Evolutionary conservation across 2,797 vertebrate species (phyloP), one percentile per base, ranked within the genome.

Genomic region (Nothura maculosa): DNA sequence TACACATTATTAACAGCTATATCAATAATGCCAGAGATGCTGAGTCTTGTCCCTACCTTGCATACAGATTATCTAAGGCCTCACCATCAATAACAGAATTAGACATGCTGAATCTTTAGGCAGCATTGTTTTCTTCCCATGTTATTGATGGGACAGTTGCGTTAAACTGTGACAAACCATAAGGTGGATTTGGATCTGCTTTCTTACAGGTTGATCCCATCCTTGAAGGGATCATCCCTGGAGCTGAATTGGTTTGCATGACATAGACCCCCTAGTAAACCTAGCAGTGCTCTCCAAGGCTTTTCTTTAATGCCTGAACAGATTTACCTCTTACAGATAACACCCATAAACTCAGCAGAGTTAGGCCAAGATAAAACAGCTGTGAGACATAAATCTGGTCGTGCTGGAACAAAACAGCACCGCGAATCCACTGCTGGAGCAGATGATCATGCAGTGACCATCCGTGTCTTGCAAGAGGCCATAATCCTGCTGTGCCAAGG

Each of bases 281-380:
- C 62, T 67, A 74, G 43, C 16, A 60, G 47, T n/a, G 61, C 7
- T 82, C 28, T 14, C 28, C 34, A 58, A 86, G 68, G 8, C 6
- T 36, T 76, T 90, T 91, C 13, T 69, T 86, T 60, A 86, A 69
- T 32, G 30, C 11, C 57, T 27, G n/a, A 27, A 25, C 21, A 60
- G 69, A 60, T 69, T 77, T 4, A 42, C 4, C 60, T 86, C 27
- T 43, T 76, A 34, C 34, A 81, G 83, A 69, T 24, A 73, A 84
- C 14, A 63, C 3, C 13, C 21, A 7, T n/a, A 3, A 10, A 28
- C 15, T 63, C 38, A 14, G 7, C 48, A 72, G 42, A 67, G 47
- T 28, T 32, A 63, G 16, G 48, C 24, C 20, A 42, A 25, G n/a
- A 16, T 52, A 40, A 81, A 83, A 48, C 18, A 66, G 20, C 38